These are phyloP conservation scores for zebrafish (Danio rerio) DNA, from an alignment of 2,113 vertebrate species.

Conservation along the genomic window GRCz12tu NC_133176.1:20544501-20545000, in stretches of 20 bases:
- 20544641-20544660: conserved; percentile 61
- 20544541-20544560: conserved; percentile 51
- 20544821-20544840: conserved; percentile 45
- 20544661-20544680: conserved; percentile 55
- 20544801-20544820: conserved; percentile 54
- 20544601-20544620: conserved; percentile 24
- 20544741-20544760: conserved; percentile 38
- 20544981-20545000: neutral
- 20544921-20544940: neutral
- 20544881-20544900: conserved; percentile 42
- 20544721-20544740: conserved; percentile 74
- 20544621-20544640: neutral
- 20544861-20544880: conserved; percentile 66
- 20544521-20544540: conserved; percentile 63
- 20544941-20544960: neutral
- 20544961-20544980: neutral
- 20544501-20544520: conserved; percentile 48
- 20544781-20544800: conserved; percentile 71
- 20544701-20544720: conserved; percentile 83
- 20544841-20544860: conserved; percentile 54
- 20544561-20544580: conserved; percentile 52
- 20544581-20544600: conserved; percentile 44
- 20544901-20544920: neutral
- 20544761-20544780: conserved; percentile 66
- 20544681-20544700: conserved; percentile 72